Conservation (phyloP, 1,140 invertebrate genomes). For the Lasaia peninsularis region DNA sequence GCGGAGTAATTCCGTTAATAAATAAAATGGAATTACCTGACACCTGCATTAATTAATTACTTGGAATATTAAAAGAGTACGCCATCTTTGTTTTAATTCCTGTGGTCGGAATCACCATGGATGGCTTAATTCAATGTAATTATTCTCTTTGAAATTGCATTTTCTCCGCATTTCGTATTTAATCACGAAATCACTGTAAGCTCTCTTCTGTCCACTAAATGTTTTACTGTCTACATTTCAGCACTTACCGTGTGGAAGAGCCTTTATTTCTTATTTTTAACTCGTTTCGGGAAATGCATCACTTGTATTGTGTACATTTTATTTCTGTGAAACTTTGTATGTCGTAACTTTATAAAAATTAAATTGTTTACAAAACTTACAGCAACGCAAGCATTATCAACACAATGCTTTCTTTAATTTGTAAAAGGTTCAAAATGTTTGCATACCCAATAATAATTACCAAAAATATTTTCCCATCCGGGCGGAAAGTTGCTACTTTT, state of each 20-base stretch:
- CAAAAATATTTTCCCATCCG: too few relatives aligned
- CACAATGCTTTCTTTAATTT: too few relatives aligned
- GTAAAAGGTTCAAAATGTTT: too few relatives aligned
- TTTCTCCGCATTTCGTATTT: conserved; percentile 4
- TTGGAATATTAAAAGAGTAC: conserved; percentile 12
- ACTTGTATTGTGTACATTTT: background rate
- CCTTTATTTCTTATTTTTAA: background rate
- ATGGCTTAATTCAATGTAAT: conserved; percentile 2
- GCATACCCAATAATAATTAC: too few relatives aligned
- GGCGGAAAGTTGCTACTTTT: too few relatives aligned
- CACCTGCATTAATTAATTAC: conserved; percentile 40
- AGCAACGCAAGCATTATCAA: too few relatives aligned
- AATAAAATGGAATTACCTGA: conserved; percentile 42
- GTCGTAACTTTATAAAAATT: too few relatives aligned
- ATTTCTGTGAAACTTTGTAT: too few relatives aligned
- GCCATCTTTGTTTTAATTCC: conserved; percentile 17
- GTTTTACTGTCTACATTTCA: background rate
- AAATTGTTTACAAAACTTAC: too few relatives aligned
- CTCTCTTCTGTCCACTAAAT: conserved; percentile 9
- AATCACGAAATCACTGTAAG: conserved; percentile 3
- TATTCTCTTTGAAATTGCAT: conserved; percentile 12
- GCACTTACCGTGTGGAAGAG: background rate
- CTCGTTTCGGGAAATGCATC: background rate
- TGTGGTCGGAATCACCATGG: background rate
- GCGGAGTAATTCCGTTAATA: conserved; percentile 37